Conservation (phyloP, 2,797 vertebrate genomes). For the Lepilemur septentrionalis region DNA sequence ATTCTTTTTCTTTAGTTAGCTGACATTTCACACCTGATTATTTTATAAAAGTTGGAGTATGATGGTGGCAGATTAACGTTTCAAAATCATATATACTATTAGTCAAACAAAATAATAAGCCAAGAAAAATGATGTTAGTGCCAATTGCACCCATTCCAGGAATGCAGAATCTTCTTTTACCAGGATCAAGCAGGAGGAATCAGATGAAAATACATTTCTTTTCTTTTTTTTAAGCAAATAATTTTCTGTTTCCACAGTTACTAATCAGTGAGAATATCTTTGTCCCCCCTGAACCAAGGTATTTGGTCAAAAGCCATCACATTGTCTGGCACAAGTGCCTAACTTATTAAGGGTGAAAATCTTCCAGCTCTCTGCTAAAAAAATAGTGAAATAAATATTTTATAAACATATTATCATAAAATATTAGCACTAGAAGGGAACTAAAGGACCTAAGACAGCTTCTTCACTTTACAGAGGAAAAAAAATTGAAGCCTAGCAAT, state of each 20-base stretch:
- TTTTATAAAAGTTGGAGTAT: not conserved
- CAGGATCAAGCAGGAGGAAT: not conserved
- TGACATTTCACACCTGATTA: conserved; percentile 28
- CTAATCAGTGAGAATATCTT: conserved; percentile 6
- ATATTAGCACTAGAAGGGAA: not conserved
- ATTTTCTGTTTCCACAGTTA: not conserved
- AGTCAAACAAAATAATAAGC: not conserved
- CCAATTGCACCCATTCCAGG: not conserved
- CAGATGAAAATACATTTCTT: not conserved
- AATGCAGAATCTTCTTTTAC: not conserved
- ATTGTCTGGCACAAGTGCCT: not conserved
- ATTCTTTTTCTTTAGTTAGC: conserved; percentile 7
- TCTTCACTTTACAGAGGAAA: not conserved
- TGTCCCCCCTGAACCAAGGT: not conserved
- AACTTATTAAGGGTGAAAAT: not conserved
- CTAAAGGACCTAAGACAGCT: not conserved
- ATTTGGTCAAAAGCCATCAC: conserved; percentile 1
- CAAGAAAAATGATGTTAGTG: not conserved
- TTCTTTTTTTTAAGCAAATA: not conserved
- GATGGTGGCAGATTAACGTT: not conserved
- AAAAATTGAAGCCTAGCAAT: not conserved
- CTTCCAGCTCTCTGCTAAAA: not conserved
- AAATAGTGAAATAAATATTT: conserved; percentile 2
- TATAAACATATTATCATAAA: not conserved
- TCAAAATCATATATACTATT: not conserved